Percentiles rank a stretch among this genome's conserved stretches.
Evolutionary conservation across 2,113 vertebrate species (phyloP).

Genomic region (Aspiorhynchus laticeps): DNA sequence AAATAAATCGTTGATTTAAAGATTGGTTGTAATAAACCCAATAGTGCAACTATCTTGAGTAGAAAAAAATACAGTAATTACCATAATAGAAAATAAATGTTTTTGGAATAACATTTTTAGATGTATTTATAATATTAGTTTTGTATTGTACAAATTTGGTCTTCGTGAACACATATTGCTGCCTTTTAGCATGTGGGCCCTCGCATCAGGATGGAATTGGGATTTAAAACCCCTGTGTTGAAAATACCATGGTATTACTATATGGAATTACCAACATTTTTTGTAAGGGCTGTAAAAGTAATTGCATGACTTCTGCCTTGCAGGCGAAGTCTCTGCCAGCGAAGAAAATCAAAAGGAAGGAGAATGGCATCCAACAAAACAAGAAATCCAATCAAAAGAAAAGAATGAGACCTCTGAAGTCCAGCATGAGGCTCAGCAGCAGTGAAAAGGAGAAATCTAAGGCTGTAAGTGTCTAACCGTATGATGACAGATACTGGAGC

Average conservation of each 20-base stretch:
- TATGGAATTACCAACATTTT: neutral
- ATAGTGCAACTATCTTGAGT: neutral
- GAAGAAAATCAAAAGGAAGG: constrained; percentile 64
- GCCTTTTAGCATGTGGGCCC: neutral
- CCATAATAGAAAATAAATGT: neutral
- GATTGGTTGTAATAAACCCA: neutral
- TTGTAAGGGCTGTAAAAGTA: neutral
- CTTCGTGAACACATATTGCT: neutral
- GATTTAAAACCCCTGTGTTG: neutral
- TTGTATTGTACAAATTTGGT: neutral
- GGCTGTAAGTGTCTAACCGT: constrained; percentile 45
- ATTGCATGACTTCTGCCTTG: neutral
- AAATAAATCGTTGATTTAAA: neutral
- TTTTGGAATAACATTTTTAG: neutral
- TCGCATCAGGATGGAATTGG: neutral
- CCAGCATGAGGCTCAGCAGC: constrained; percentile 47
- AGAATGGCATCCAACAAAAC: constrained; percentile 49
- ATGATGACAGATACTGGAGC: neutral
- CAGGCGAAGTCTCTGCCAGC: constrained; percentile 22
- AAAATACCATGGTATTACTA: neutral
- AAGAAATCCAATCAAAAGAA: constrained; percentile 52
- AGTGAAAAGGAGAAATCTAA: neutral
- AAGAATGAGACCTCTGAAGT: constrained; percentile 60
- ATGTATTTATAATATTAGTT: neutral
- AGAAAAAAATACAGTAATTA: too few species aligned